A percentile compares a stretch with the other conserved stretches of the same genome.
These are phyloP conservation scores for Carabus problematicus DNA, from an alignment of 2,888 invertebrate genomes.

Conservation along the genomic window DNA sequence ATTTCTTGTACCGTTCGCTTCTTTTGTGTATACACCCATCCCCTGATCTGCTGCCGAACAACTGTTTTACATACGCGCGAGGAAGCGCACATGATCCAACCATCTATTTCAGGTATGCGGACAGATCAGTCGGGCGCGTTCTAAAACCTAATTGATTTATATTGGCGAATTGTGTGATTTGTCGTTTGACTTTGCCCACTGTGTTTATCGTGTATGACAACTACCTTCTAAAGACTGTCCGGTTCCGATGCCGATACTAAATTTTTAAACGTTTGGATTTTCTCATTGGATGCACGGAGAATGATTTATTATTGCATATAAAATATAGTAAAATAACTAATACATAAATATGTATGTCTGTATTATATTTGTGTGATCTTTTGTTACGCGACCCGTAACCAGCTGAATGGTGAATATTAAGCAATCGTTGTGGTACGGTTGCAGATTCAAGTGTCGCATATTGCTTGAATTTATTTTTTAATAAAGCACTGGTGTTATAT, in stretches of 20 bases:
- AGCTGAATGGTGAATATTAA: constrained; percentile 18
- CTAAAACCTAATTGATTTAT: constrained; percentile 57
- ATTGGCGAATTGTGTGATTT: constrained; percentile 58
- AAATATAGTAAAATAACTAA: too few species aligned
- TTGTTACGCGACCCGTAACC: neutral
- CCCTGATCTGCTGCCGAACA: constrained; percentile 7
- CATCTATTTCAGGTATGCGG: constrained; percentile 53
- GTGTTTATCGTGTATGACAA: constrained; percentile 47
- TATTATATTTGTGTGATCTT: too few species aligned
- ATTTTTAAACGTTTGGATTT: too few species aligned
- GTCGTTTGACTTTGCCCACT: constrained; percentile 53
- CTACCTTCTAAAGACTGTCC: too few species aligned
- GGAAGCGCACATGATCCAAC: constrained; percentile 47
- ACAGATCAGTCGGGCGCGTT: constrained; percentile 46
- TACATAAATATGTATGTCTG: too few species aligned
- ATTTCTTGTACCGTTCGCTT: constrained; percentile 7
- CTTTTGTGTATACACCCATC: constrained; percentile 10
- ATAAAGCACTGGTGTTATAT: constrained; percentile 39
- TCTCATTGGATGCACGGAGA: too few species aligned
- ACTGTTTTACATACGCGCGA: constrained; percentile 55
- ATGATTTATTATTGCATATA: too few species aligned
- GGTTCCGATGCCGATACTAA: too few species aligned
- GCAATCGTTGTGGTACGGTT: constrained; percentile 19
- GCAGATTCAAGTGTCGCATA: constrained; percentile 31
- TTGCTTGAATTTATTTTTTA: constrained; percentile 42